phyloP scores from a whole-genome alignment of 2,113 vertebrate species.

The Sakesphorus luctuosus region DNA sequence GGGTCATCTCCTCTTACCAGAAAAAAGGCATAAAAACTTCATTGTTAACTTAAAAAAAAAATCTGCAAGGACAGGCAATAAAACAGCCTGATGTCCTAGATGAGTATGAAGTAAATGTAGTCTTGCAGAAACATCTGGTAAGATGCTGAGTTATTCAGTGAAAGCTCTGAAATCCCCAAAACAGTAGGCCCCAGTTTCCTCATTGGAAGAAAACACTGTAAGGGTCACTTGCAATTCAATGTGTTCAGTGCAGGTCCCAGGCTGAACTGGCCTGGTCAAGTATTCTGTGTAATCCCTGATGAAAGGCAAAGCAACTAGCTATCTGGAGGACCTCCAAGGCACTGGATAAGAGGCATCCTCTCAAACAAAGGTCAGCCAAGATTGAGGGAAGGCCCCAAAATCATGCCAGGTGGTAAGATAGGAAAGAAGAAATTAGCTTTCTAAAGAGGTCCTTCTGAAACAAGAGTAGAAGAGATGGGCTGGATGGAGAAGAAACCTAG shows the following conservation, averaged over 20 bases:
- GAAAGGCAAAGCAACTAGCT: neutral
- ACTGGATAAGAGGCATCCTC: neutral
- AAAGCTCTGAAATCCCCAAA: neutral
- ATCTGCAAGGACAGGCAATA: neutral
- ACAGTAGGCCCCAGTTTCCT: neutral
- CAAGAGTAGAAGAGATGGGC: neutral
- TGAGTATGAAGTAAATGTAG: neutral
- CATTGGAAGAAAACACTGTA: neutral
- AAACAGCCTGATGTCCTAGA: neutral
- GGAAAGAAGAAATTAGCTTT: neutral
- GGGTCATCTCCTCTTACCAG: neutral
- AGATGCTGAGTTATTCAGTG: neutral
- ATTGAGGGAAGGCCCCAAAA: neutral
- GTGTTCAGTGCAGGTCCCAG: neutral
- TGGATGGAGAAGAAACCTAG: neutral
- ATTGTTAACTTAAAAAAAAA: neutral
- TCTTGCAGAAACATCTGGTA: neutral
- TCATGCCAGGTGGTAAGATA: neutral
- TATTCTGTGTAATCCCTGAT: neutral
- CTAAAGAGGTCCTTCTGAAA: neutral
- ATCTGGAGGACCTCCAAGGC: neutral
- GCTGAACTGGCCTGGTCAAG: neutral
- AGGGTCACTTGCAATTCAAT: neutral
- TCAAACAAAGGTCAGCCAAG: neutral
- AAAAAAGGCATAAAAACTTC: neutral